phyloP scores from a whole-genome alignment of 1,140 invertebrate genomes.

The Oncopodura yosiiana region DNA sequence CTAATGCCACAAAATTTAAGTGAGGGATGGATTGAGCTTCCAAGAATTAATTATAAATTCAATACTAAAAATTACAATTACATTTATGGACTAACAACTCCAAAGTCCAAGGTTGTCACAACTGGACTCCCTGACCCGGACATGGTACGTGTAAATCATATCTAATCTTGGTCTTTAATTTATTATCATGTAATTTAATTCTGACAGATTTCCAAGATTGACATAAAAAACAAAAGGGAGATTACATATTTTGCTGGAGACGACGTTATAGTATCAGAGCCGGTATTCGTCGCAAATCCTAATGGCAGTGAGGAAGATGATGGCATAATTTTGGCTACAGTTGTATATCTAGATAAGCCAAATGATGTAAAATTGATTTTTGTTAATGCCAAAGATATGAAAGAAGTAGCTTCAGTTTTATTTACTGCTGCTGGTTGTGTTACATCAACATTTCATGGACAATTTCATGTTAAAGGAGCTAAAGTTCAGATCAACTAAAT shows the following conservation, averaged over 20 bases:
- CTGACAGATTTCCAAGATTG: slow-evolving; percentile 18
- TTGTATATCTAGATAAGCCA: slow-evolving; percentile 35
- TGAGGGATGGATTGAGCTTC: slow-evolving; percentile 36
- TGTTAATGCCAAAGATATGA: slow-evolving; percentile 38
- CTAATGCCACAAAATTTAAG: slow-evolving; percentile 25
- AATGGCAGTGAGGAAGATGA: slow-evolving; percentile 38
- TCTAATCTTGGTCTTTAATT: background rate
- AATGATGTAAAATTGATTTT: slow-evolving; percentile 37
- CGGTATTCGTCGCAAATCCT: slow-evolving; percentile 27
- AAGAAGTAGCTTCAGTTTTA: slow-evolving; percentile 35
- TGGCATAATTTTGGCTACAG: slow-evolving; percentile 39
- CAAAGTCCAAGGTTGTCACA: background rate
- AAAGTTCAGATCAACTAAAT: too few species aligned
- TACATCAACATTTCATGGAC: slow-evolving; percentile 37
- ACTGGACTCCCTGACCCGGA: background rate
- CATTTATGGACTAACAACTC: slow-evolving; percentile 35
- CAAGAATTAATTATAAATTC: slow-evolving; percentile 41
- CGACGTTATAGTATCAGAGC: slow-evolving; percentile 8
- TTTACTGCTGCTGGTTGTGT: slow-evolving; percentile 36
- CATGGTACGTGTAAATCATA: slow-evolving; percentile 5
- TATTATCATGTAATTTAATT: background rate
- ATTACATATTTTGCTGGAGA: slow-evolving; percentile 3
- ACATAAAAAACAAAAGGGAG: slow-evolving; percentile 10
- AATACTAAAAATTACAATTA: slow-evolving; percentile 40
- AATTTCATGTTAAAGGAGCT: too few species aligned